A percentile compares a stretch with the other conserved stretches of the same genome.
Conservation (phyloP, 2,888 invertebrate species). For the Sarcophaga subvicina region DNA sequence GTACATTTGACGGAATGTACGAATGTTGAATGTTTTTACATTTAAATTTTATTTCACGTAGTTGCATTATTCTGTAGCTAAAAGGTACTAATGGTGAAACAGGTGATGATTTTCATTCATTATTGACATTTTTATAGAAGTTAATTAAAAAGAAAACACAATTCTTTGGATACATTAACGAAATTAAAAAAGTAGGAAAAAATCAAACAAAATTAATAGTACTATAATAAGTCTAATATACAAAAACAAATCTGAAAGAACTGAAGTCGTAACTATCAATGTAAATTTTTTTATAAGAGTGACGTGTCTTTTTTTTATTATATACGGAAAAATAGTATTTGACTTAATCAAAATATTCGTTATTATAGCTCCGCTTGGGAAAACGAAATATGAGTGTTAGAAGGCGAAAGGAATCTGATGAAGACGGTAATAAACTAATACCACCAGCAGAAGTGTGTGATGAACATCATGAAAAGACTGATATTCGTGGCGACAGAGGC, state of each 20-base stretch:
- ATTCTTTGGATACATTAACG: too few relatives aligned
- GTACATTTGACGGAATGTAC: too few relatives aligned
- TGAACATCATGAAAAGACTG: slow-evolving; percentile 77
- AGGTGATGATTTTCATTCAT: too few relatives aligned
- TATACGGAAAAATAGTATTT: background rate
- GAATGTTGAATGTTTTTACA: too few relatives aligned
- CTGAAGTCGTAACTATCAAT: background rate
- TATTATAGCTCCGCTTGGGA: background rate
- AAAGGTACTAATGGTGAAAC: too few relatives aligned
- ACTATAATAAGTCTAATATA: background rate
- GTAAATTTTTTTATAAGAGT: slow-evolving; percentile 21
- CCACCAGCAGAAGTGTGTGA: slow-evolving; percentile 25
- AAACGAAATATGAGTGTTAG: slow-evolving; percentile 61
- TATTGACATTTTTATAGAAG: too few relatives aligned
- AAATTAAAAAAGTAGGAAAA: background rate
- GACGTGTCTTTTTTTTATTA: slow-evolving; percentile 62
- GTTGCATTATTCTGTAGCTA: too few relatives aligned
- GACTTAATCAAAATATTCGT: background rate
- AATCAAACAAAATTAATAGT: background rate
- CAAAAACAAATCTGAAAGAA: background rate
- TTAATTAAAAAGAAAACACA: too few relatives aligned
- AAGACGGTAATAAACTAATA: slow-evolving; percentile 39
- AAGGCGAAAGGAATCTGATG: slow-evolving; percentile 64
- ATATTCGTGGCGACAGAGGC: slow-evolving; percentile 88
- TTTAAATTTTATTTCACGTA: too few relatives aligned